Base-by-base conservation (phyloP, 2,113 vertebrate genomes). In the Indicator maculatus region DNA sequence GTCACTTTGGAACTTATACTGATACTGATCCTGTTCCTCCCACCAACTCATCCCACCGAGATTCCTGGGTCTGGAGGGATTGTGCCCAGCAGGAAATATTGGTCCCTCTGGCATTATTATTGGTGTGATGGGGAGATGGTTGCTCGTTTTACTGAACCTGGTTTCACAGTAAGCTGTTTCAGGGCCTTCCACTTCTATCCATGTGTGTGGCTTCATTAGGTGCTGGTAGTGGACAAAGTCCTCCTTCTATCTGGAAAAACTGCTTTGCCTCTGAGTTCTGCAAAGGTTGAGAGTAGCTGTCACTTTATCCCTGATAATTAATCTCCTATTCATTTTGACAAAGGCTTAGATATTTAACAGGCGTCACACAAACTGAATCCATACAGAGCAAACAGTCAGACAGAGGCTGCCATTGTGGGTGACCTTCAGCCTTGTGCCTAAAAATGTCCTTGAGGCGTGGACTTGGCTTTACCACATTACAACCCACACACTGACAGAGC, bases 401-500 rank as follows among this genome's bases (percentile, higher is more conserved):
- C 91, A 96, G 92, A 95, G 65, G 38, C 59, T 93, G 78, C 91
- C 77, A 91, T 95, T 96, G 88, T 96, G 73, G 89, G 59, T 71
- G 45, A 55, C 84, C 61, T 89, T 90, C 85, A 93, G 31, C 44
- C 45, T 86, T 61, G 38, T 45, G 31, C 79, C 86, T 88, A 91
- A 89, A 94, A 86, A 61, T 2, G 9, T 88, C 75, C 50, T 79
- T 86, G 75, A 94, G 85, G 82, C 6, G 45, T 63, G 75, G 83
- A 84, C n/a, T 82, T 94, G 88, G 58, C 88, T 61, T 67, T 89
- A 52, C 50, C 47, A 36, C 60, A 82, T 41, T 45, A 82, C 89
- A 90, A 67, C 70, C 41, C 26, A 60, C 61, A 47, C 44, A 59
- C 81, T 96, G 88, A 91, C 95, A 94, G 76, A 63, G 52, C 69